phyloP scores from a whole-genome alignment of 2,797 vertebrate species.

The Neosilurus mollespiculum region DNA sequence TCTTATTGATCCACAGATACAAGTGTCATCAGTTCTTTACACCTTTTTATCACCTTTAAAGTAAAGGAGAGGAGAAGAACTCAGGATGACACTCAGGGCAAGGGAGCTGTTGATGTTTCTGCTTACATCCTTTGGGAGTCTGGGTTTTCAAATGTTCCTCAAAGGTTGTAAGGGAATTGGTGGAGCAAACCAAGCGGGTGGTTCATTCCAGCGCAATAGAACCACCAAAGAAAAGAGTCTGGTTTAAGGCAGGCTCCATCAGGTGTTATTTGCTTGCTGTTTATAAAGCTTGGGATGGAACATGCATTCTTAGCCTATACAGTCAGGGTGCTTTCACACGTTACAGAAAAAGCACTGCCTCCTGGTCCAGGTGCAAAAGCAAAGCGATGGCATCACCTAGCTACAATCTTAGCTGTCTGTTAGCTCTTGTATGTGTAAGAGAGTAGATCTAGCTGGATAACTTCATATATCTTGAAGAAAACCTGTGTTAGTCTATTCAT shows the following conservation, averaged over 20 bases:
- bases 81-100: neutral
- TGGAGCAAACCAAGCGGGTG: neutral
- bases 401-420: neutral
- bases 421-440: neutral
- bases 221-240: neutral
- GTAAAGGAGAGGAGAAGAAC: neutral
- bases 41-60: slow-evolving; percentile 8
- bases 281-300: slow-evolving; percentile 1
- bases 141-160: neutral
- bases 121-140: neutral
- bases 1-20: slow-evolving; percentile 22
- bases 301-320: neutral
- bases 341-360: neutral
- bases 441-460: no score
- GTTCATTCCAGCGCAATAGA: no score
- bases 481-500: neutral
- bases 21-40: slow-evolving; percentile 6
- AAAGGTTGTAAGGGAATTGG: neutral
- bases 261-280: neutral
- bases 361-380: neutral
- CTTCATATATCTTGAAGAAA: neutral
- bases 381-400: neutral
- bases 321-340: neutral
- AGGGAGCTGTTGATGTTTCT: neutral
- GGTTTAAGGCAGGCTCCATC: neutral